Percentiles rank a stretch among this genome's conserved stretches.
These are phyloP conservation scores for Crioceris asparagi DNA, from an alignment of 2,888 invertebrate species.

Conservation along the genomic window DNA sequence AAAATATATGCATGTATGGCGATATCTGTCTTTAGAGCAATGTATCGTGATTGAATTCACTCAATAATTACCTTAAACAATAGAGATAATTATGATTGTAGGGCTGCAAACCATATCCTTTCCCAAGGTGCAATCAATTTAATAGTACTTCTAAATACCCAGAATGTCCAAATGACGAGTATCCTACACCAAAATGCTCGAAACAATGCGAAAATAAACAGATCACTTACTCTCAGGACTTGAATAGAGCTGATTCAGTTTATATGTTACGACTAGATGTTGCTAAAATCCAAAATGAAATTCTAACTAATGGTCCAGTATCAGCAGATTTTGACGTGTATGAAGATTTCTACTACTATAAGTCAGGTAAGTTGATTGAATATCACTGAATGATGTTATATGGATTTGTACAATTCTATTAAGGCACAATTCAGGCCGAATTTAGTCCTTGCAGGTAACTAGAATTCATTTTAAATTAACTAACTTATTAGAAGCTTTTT, in stretches of 20 bases:
- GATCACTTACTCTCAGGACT: conserved; percentile 16
- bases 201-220: conserved; percentile 23
- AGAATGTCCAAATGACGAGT: not conserved
- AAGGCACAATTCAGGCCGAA: too few relatives aligned
- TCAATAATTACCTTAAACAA: too few relatives aligned
- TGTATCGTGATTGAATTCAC: too few relatives aligned
- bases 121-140: conserved; percentile 14
- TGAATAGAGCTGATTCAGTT: conserved; percentile 3
- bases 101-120: conserved; percentile 18
- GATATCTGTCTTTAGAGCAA: too few relatives aligned
- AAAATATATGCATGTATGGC: too few relatives aligned
- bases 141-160: conserved; percentile 2
- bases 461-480: too few relatives aligned
- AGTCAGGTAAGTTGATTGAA: conserved; percentile 66
- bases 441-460: too few relatives aligned
- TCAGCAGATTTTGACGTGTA: conserved; percentile 77
- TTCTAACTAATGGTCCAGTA: conserved; percentile 71
- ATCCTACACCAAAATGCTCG: conserved; percentile 8
- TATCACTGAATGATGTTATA: too few relatives aligned
- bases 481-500: too few relatives aligned
- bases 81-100: too few relatives aligned
- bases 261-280: conserved; percentile 31
- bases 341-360: conserved; percentile 68
- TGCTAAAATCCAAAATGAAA: conserved; percentile 57
- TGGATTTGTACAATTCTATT: too few relatives aligned